Conservation (phyloP, 2,113 vertebrate genomes). For the Pseudolaguvia tuberculata region DNA sequence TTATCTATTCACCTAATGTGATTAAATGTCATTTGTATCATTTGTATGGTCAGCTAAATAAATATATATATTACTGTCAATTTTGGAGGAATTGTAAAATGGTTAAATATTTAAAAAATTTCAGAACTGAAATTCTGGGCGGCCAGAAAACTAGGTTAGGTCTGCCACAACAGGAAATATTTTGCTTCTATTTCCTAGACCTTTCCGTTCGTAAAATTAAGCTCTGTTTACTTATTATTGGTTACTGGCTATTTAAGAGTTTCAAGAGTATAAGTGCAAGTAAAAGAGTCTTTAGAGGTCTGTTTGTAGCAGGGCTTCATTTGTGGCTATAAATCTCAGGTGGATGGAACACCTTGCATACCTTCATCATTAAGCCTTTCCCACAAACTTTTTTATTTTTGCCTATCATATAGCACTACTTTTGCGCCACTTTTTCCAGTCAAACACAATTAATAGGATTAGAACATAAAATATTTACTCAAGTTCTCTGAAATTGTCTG, state of each 20-base stretch:
- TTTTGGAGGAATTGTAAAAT: conserved; percentile 52
- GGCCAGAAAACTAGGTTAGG: conserved; percentile 48
- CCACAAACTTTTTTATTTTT: conserved; percentile 59
- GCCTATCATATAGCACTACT: conserved; percentile 49
- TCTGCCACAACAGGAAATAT: conserved; percentile 58
- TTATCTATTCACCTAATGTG: no score
- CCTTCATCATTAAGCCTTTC: conserved; percentile 54
- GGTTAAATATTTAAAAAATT: conserved; percentile 50
- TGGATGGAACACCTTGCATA: conserved; percentile 57
- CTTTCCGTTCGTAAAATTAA: conserved; percentile 55
- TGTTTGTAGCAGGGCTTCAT: conserved; percentile 54
- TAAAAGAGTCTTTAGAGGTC: conserved; percentile 55
- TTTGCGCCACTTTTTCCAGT: conserved; percentile 66
- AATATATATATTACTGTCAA: conserved; percentile 51
- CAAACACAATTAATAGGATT: conserved; percentile 58
- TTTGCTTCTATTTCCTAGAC: conserved; percentile 59
- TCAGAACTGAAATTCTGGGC: conserved; percentile 45
- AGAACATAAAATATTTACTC: conserved; percentile 61
- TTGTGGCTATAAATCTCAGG: conserved; percentile 62
- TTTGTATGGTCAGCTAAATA: conserved; percentile 19
- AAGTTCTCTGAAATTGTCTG: conserved; percentile 34
- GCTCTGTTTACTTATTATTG: conserved; percentile 58
- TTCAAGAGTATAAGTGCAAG: conserved; percentile 51
- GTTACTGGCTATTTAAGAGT: conserved; percentile 56
- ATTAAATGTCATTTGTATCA: no score